phyloP scores from a whole-genome alignment of 2,797 vertebrate genomes.

The Oreochromis mossambicus region DNA sequence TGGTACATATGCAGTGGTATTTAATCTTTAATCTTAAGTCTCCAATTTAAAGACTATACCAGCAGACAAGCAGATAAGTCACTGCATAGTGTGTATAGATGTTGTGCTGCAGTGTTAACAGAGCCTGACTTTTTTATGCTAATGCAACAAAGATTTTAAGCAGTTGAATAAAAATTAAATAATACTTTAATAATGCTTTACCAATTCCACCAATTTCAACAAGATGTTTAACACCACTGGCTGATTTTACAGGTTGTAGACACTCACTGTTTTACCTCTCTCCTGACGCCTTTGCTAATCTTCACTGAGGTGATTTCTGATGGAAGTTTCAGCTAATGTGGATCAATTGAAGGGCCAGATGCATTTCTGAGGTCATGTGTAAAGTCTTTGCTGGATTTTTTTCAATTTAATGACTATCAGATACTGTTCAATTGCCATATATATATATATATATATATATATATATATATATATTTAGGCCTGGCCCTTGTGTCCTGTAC shows the following conservation, averaged over 20 bases:
- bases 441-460: too few relatives aligned
- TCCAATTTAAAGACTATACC: not conserved
- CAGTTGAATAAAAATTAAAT: not conserved
- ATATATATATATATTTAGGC: not conserved
- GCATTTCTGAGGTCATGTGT: not conserved
- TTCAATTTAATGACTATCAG: not conserved
- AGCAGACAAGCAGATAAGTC: not conserved
- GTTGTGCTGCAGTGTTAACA: not conserved
- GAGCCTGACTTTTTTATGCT: not conserved
- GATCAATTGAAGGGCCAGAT: not conserved
- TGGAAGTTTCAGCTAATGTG: not conserved
- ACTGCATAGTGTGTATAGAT: not conserved
- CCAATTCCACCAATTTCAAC: not conserved
- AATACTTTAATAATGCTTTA: not conserved
- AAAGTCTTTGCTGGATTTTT: not conserved
- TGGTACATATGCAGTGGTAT: not conserved
- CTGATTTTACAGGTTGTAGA: not conserved
- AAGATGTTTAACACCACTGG: not conserved
- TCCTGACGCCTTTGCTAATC: not conserved
- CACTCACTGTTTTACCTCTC: not conserved
- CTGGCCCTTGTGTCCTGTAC: not conserved
- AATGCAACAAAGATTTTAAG: not conserved
- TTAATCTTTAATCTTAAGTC: not conserved
- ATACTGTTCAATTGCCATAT: not conserved
- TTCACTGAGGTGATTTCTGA: not conserved